Evolutionary conservation across 2,888 invertebrate species (phyloP).

Genomic region (Allacma fusca): DNA sequence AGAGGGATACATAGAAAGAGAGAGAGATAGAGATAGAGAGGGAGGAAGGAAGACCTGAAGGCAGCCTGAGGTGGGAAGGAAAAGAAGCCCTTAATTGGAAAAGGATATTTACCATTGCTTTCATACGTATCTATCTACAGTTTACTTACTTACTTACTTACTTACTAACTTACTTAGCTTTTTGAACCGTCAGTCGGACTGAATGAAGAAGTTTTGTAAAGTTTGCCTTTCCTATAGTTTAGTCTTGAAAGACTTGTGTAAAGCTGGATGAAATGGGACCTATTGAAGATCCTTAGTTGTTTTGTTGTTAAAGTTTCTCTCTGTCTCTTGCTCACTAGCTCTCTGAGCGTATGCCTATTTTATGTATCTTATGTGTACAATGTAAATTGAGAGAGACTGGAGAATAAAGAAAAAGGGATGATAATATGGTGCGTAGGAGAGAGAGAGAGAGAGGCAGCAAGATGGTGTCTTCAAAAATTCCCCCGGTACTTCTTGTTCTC

Average conservation of each 20-base stretch:
- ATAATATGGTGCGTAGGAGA: conserved; percentile 44
- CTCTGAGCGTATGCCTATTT: not conserved
- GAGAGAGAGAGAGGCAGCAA: conserved; percentile 35
- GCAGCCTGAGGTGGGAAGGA: conserved; percentile 11
- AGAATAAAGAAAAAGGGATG: conserved; percentile 46
- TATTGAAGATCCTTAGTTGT: conserved; percentile 36
- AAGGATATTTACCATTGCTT: conserved; percentile 28
- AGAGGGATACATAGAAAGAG: not conserved
- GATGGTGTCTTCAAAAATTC: conserved; percentile 42
- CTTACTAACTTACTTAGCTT: conserved; percentile 4
- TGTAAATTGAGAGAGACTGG: not conserved
- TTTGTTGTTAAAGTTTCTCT: conserved; percentile 19
- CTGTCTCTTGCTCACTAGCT: not conserved
- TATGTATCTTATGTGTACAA: not conserved
- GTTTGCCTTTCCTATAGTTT: conserved; percentile 24
- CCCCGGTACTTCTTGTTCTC: conserved; percentile 32
- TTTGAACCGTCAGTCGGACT: conserved; percentile 35
- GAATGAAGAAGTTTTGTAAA: conserved; percentile 40
- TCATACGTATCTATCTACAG: not conserved
- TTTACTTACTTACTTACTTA: no score
- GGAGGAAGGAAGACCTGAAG: not conserved
- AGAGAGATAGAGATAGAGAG: not conserved
- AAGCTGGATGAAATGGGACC: conserved; percentile 17
- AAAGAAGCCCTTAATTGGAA: conserved; percentile 43
- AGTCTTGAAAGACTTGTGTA: conserved; percentile 20